Evolutionary conservation across 2,797 vertebrate genomes (phyloP).

Genomic region (Falco naumanni): DNA sequence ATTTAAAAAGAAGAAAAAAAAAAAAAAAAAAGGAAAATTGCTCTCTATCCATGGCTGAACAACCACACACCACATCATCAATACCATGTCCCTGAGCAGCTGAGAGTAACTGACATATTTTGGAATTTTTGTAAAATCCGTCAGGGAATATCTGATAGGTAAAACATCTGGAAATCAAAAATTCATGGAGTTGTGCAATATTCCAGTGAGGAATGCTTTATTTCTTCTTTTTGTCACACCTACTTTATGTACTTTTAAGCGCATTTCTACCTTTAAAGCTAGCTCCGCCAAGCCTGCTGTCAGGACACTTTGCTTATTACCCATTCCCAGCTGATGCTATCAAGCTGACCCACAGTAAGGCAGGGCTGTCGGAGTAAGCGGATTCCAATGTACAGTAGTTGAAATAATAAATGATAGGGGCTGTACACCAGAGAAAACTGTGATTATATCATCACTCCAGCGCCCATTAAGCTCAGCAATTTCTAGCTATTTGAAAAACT

Average conservation of each 20-base stretch:
- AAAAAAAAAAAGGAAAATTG: neutral
- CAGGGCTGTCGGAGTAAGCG: constrained; percentile 37
- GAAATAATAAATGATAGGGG: constrained; percentile 59
- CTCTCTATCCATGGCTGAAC: constrained; percentile 19
- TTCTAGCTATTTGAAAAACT: constrained; percentile 48
- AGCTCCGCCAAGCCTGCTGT: constrained; percentile 40
- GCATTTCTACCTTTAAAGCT: constrained; percentile 48
- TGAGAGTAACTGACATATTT: constrained; percentile 44
- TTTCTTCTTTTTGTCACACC: constrained; percentile 48
- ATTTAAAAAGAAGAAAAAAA: too few relatives aligned
- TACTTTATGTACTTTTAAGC: constrained; percentile 40
- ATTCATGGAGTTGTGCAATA: constrained; percentile 22
- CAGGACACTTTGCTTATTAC: constrained; percentile 42
- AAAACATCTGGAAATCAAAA: constrained; percentile 69
- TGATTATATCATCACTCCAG: constrained; percentile 62
- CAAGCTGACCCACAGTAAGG: neutral
- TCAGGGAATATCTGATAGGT: constrained; percentile 44
- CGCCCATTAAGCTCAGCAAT: constrained; percentile 55
- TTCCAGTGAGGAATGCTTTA: constrained; percentile 4
- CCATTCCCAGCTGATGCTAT: constrained; percentile 17
- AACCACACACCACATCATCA: constrained; percentile 3
- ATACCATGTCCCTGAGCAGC: constrained; percentile 8
- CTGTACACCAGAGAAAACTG: constrained; percentile 29
- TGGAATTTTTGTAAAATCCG: constrained; percentile 62
- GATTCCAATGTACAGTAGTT: neutral